phyloP scores from a whole-genome alignment of 37 sponge, comb jelly and placozoan genomes.

The Crambe crambe region DNA sequence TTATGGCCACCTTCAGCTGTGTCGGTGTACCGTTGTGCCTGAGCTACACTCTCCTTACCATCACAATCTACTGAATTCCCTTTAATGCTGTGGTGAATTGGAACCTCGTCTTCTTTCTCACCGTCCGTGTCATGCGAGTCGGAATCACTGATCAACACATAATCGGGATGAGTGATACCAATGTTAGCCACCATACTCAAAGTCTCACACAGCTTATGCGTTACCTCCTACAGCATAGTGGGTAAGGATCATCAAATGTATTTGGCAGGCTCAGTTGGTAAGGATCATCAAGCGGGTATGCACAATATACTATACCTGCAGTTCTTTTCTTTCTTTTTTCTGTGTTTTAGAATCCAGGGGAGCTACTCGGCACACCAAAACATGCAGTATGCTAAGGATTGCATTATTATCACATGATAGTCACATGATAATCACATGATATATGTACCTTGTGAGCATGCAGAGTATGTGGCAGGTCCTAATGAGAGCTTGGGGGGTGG shows the following conservation, averaged over 20 bases:
- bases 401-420: background rate
- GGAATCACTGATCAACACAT: background rate
- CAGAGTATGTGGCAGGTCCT: slow-evolving; percentile 48
- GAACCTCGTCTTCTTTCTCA: background rate
- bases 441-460: slow-evolving; percentile 62
- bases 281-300: too few species aligned
- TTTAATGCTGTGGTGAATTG: background rate
- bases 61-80: background rate
- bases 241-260: too few species aligned
- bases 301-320: slow-evolving; percentile 35
- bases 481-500: background rate
- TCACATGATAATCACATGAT: too few species aligned
- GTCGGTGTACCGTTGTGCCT: background rate
- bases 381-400: slow-evolving; percentile 54
- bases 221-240: slow-evolving; percentile 40
- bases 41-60: background rate
- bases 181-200: slow-evolving; percentile 24
- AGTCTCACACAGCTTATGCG: slow-evolving; percentile 52
- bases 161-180: slow-evolving; percentile 6
- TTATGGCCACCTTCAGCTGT: too few species aligned
- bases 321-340: slow-evolving; percentile 63
- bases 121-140: too few species aligned
- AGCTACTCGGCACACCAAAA: slow-evolving; percentile 62
- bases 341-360: slow-evolving; percentile 45
- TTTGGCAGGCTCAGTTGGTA: too few species aligned